Conservation (phyloP, 2,797 vertebrate species). For the Rachycentron canadum region DNA sequence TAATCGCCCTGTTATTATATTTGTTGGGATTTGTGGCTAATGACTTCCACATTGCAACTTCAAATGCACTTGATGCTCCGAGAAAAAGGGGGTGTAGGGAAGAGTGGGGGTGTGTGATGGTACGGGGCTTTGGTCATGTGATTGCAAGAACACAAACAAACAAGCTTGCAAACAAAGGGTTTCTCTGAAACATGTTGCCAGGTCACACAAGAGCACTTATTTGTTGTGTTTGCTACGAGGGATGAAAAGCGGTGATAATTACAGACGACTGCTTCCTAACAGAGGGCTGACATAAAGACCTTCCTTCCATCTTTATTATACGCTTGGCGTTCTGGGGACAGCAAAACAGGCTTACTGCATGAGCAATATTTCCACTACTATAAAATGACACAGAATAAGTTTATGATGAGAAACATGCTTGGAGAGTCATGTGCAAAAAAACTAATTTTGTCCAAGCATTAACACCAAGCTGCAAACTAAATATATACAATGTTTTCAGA, state of each 20-base stretch:
- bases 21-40: constrained; percentile 82
- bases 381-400: constrained; percentile 48
- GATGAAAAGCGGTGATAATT: constrained; percentile 81
- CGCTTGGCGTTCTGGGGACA: constrained; percentile 62
- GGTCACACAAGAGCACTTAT: constrained; percentile 71
- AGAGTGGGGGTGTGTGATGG: neutral
- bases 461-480: constrained; percentile 9
- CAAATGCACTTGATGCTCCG: constrained; percentile 73
- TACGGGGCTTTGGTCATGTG: constrained; percentile 63
- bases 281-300: constrained; percentile 76
- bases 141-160: constrained; percentile 75
- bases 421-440: constrained; percentile 13
- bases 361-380: constrained; percentile 61
- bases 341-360: constrained; percentile 50
- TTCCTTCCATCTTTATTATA: constrained; percentile 82
- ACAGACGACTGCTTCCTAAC: constrained; percentile 77
- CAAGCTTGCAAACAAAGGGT: constrained; percentile 70
- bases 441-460: constrained; percentile 3
- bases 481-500: constrained; percentile 3
- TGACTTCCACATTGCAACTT: constrained; percentile 85
- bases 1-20: constrained; percentile 87
- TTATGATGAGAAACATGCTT: constrained; percentile 21
- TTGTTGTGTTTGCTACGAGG: constrained; percentile 73
- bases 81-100: constrained; percentile 17
- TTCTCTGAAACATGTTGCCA: constrained; percentile 54